Evolutionary conservation across 2,113 vertebrate genomes (phyloP).

Genomic region (Podiceps cristatus): DNA sequence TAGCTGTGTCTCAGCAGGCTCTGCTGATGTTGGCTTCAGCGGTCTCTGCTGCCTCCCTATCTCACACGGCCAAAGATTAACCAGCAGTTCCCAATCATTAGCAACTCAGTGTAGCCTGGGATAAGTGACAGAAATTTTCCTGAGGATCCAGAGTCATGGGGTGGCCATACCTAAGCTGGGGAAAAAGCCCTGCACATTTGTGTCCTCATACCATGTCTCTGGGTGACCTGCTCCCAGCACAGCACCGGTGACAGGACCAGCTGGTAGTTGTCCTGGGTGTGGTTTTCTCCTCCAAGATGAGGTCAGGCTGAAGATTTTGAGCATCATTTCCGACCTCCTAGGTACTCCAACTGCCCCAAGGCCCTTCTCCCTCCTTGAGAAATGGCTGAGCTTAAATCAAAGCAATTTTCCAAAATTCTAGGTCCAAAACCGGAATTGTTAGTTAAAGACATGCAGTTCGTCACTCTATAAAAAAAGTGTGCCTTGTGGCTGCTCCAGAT

Average conservation of each 20-base stretch:
- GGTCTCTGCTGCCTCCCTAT: neutral
- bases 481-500: neutral
- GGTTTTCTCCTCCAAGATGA: neutral
- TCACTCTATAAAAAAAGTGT: neutral
- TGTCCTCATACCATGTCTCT: no score
- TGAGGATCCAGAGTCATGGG: neutral
- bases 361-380: neutral
- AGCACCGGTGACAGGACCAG: neutral
- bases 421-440: neutral
- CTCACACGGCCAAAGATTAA: neutral
- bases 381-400: neutral
- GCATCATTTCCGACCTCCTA: neutral
- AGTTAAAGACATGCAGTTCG: neutral
- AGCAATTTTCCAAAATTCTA: neutral
- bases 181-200: rapidly evolving
- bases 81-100: neutral
- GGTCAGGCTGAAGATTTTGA: neutral
- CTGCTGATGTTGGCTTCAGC: neutral
- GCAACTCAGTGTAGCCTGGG: neutral
- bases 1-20: neutral
- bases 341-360: neutral
- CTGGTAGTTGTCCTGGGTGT: neutral
- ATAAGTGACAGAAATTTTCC: neutral
- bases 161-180: neutral
- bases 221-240: neutral